phyloP scores from a whole-genome alignment of 2,113 vertebrate genomes.

The Mormoops blainvillei region DNA sequence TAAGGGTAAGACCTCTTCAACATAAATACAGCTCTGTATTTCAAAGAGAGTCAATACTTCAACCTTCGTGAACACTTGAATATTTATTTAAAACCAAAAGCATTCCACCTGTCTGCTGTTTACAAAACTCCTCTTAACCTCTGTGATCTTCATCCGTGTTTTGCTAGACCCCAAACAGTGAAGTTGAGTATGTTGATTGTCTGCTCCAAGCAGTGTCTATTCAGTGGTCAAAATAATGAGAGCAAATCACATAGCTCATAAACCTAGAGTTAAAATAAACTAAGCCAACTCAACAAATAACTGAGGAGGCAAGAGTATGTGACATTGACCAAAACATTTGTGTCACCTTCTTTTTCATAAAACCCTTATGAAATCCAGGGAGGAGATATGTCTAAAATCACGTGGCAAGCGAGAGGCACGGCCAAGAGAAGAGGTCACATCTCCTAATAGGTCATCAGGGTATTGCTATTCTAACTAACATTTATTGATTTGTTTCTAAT shows the following conservation, averaged over 20 bases:
- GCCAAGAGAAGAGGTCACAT: background rate
- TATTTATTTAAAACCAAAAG: slow-evolving; percentile 28
- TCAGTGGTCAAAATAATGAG: background rate
- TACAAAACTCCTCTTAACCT: slow-evolving; percentile 54
- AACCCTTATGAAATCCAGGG: background rate
- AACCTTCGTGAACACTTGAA: background rate
- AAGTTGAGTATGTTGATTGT: background rate
- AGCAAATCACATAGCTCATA: background rate
- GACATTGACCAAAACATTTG: background rate
- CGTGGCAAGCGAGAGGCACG: accelerated
- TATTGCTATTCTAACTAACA: background rate
- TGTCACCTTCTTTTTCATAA: background rate
- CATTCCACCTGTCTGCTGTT: background rate
- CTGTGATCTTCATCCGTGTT: background rate
- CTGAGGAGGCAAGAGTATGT: background rate
- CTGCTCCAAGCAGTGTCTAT: background rate
- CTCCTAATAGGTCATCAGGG: background rate
- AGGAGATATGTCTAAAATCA: background rate
- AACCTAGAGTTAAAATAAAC: background rate
- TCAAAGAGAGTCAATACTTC: background rate
- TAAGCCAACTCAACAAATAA: background rate
- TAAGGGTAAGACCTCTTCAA: background rate
- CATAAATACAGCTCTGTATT: background rate
- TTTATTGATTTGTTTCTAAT: slow-evolving; percentile 1
- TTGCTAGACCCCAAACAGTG: background rate